Evolutionary conservation across 2,888 invertebrate species (phyloP).

Genomic region (Bimastos eiseni): DNA sequence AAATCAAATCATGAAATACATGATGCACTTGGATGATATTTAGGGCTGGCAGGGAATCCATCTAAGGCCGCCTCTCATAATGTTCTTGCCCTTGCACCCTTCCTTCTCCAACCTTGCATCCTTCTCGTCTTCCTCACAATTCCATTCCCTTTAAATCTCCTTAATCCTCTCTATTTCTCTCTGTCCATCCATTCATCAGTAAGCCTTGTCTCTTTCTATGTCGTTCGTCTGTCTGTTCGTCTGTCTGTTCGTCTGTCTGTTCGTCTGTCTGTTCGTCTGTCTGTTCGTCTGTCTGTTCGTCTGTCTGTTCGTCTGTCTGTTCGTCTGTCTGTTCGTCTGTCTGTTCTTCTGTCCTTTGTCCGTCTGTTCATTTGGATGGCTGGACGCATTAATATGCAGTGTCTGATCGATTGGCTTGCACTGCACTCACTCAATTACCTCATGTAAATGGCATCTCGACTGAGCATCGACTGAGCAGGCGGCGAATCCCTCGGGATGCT

Average conservation of each 20-base stretch:
- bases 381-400: not conserved
- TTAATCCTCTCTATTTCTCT: not conserved
- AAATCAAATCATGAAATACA: not conserved
- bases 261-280: not conserved
- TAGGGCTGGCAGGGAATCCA: not conserved
- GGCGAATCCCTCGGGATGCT: not conserved
- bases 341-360: not conserved
- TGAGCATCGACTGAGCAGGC: not conserved
- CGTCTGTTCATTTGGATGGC: not conserved
- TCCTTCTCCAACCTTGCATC: not conserved
- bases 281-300: too few species aligned
- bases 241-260: not conserved
- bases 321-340: too few species aligned
- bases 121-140: not conserved
- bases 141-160: too few species aligned
- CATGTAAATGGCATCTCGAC: not conserved
- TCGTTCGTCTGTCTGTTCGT: too few species aligned
- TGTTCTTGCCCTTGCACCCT: not conserved
- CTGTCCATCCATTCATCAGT: too few species aligned
- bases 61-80: not conserved
- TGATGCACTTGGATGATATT: not conserved
- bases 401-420: slow-evolving; percentile 7
- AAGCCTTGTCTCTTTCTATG: too few species aligned
- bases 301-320: too few species aligned
- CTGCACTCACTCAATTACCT: slow-evolving; percentile 2